Evolutionary conservation across 2,113 vertebrate genomes (phyloP).

Genomic region (Podarcis raffonei): DNA sequence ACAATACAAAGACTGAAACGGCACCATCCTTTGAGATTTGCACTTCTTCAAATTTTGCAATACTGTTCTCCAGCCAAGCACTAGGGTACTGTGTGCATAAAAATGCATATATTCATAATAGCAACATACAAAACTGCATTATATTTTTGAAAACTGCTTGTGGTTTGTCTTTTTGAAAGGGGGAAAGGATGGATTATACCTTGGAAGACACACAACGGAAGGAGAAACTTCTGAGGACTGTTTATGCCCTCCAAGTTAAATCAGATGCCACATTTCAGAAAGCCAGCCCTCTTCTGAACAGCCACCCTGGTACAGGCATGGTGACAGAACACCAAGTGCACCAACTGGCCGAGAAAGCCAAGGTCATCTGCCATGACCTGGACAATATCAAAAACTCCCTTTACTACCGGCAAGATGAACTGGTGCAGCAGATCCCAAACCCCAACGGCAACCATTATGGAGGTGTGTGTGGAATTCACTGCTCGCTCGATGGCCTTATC

Average conservation of each 20-base stretch:
- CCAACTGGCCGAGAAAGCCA: conserved; percentile 65
- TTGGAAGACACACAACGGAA: conserved; percentile 64
- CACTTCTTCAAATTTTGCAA: too few species aligned
- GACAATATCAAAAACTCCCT: conserved; percentile 63
- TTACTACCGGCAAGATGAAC: conserved; percentile 45
- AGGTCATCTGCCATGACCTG: conserved; percentile 53
- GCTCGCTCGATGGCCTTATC: conserved; percentile 61
- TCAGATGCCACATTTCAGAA: conserved; percentile 47
- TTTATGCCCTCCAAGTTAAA: conserved; percentile 66
- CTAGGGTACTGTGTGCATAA: too few species aligned
- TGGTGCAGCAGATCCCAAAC: conserved; percentile 55
- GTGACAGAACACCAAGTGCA: conserved; percentile 64
- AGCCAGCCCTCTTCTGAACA: conserved; percentile 50
- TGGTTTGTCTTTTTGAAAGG: background rate
- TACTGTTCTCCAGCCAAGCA: too few species aligned
- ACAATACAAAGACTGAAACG: too few species aligned
- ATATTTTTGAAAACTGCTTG: too few species aligned
- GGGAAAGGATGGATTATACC: conserved; percentile 60
- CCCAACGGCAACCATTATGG: conserved; percentile 34
- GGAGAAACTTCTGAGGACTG: conserved; percentile 69
- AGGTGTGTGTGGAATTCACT: conserved; percentile 61
- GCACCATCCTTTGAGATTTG: too few species aligned
- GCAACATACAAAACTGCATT: too few species aligned
- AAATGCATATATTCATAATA: too few species aligned
- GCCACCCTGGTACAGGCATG: conserved; percentile 60